Evolutionary conservation across 2,888 invertebrate species (phyloP).

Genomic region (Drosophila mimetica): DNA sequence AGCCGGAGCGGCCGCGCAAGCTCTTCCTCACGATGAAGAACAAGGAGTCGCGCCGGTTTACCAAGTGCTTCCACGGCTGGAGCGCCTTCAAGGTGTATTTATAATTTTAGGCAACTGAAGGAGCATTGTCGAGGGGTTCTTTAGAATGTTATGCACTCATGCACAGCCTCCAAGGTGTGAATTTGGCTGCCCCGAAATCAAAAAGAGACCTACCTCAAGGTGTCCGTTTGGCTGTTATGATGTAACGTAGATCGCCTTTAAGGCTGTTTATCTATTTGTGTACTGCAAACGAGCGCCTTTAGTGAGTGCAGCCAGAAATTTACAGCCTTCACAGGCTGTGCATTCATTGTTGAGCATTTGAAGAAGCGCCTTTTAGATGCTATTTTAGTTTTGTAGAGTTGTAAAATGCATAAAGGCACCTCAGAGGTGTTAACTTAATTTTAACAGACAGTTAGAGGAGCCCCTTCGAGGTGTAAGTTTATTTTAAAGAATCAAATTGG

Average conservation of each 20-base stretch:
- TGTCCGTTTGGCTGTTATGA: background rate
- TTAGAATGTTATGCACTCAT: background rate
- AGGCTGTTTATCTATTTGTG: background rate
- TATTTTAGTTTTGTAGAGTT: constrained; percentile 6
- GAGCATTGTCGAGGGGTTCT: background rate
- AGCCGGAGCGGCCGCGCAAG: constrained; percentile 95
- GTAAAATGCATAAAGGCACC: constrained; percentile 7
- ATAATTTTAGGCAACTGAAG: constrained; percentile 37
- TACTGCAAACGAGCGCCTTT: background rate
- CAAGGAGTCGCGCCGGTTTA: constrained; percentile 97
- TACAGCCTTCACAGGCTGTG: too few relatives aligned
- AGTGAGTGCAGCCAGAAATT: too few relatives aligned
- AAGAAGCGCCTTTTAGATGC: background rate
- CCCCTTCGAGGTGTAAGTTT: constrained; percentile 87
- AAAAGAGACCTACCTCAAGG: constrained; percentile 2
- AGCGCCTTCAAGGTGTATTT: constrained; percentile 89
- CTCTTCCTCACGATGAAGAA: constrained; percentile 97
- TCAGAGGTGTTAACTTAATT: constrained; percentile 12
- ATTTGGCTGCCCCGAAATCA: background rate
- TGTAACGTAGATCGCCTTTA: background rate
- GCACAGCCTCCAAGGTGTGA: background rate
- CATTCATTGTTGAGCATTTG: background rate
- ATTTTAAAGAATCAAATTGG: constrained; percentile 2
- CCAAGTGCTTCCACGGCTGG: constrained; percentile 99
- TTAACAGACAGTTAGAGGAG: constrained; percentile 87